Percentiles rank a stretch among this genome's conserved stretches.
phyloP scores from a whole-genome alignment of 2,797 vertebrate species.

The Neostethus bicornis region DNA sequence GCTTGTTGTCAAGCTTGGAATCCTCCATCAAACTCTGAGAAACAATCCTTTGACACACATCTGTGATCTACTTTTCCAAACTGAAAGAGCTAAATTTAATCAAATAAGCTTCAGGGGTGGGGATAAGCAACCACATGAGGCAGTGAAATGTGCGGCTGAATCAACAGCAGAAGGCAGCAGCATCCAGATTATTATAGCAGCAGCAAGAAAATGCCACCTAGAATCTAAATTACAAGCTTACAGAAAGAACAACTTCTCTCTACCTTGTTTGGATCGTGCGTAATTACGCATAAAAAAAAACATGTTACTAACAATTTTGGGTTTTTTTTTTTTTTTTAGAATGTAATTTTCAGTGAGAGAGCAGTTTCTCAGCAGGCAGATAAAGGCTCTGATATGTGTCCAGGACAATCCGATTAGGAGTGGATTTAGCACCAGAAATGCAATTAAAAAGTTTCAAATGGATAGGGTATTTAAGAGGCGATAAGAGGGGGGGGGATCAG shows the following conservation, averaged over 20 bases:
- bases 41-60: constrained; percentile 73
- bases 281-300: neutral
- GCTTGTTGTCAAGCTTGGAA: constrained; percentile 31
- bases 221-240: constrained; percentile 29
- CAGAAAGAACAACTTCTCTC: constrained; percentile 13
- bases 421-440: constrained; percentile 69
- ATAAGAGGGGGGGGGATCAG: constrained; percentile 68
- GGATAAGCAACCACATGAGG: constrained; percentile 60
- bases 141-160: constrained; percentile 64
- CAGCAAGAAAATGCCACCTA: constrained; percentile 48
- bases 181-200: constrained; percentile 62
- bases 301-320: neutral
- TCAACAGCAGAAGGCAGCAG: constrained; percentile 71
- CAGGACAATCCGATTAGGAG: constrained; percentile 71
- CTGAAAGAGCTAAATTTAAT: constrained; percentile 78
- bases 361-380: constrained; percentile 58
- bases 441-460: constrained; percentile 78
- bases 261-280: neutral
- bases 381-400: constrained; percentile 63
- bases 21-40: constrained; percentile 22
- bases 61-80: constrained; percentile 77
- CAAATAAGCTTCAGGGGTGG: constrained; percentile 66
- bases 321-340: constrained; percentile 14
- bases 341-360: constrained; percentile 64
- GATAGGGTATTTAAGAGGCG: constrained; percentile 60